phyloP scores from a whole-genome alignment of 2,888 invertebrate species.

The Rhagophthalmus giganteus region DNA sequence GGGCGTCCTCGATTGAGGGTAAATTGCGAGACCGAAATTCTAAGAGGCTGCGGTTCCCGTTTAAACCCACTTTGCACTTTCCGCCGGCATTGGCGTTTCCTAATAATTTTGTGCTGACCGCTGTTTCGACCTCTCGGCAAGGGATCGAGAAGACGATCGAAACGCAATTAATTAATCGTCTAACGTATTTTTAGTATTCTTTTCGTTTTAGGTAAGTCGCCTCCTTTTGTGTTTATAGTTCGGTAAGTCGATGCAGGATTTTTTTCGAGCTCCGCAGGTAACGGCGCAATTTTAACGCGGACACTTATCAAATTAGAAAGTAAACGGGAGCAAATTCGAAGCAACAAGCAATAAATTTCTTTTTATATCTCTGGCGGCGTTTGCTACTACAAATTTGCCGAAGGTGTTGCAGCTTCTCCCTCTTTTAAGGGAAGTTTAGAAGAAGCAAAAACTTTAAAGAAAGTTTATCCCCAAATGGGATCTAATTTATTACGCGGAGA shows the following conservation, averaged over 20 bases:
- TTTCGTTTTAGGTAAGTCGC: no score
- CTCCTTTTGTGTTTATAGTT: no score
- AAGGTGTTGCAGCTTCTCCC: constrained; percentile 9
- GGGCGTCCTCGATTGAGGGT: background rate
- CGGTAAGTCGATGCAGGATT: no score
- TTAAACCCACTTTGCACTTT: background rate
- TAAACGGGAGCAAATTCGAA: background rate
- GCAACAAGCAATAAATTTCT: constrained; percentile 8
- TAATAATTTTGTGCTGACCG: background rate
- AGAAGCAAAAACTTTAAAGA: constrained; percentile 7
- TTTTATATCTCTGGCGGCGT: background rate
- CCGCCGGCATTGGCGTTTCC: background rate
- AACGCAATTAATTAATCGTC: no score
- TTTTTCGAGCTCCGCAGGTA: no score
- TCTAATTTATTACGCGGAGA: constrained; percentile 11
- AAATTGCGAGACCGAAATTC: background rate
- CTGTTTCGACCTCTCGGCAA: background rate
- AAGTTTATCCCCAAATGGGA: constrained; percentile 3
- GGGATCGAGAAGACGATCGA: background rate
- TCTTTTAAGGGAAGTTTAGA: background rate
- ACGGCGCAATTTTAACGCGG: no score
- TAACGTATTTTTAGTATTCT: no score
- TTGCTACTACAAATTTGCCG: constrained; percentile 3
- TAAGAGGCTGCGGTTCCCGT: no score
- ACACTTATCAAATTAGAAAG: no score